Evolutionary conservation across 2,113 vertebrate species (phyloP).

Genomic region (Lontra canadensis): DNA sequence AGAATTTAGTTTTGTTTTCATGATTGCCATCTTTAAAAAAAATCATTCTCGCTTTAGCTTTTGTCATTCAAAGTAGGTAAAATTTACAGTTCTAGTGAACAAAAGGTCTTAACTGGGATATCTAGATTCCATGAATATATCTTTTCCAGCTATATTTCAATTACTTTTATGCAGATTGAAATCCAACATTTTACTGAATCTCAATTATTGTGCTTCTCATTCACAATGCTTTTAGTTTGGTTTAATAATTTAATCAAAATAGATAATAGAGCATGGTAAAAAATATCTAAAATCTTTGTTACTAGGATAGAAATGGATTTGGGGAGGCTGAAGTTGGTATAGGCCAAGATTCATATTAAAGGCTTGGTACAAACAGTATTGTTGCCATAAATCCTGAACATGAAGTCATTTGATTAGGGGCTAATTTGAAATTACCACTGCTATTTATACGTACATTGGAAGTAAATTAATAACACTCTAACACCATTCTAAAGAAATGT

Average conservation of each 20-base stretch:
- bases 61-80: conserved; percentile 19
- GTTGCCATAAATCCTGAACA: neutral
- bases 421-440: neutral
- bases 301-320: conserved; percentile 20
- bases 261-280: neutral
- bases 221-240: conserved; percentile 23
- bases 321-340: neutral
- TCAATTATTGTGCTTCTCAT: neutral
- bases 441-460: neutral
- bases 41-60: conserved; percentile 1
- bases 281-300: neutral
- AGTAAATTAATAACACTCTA: neutral
- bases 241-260: conserved; percentile 30
- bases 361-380: neutral
- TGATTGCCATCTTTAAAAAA: conserved; percentile 8
- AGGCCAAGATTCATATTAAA: neutral
- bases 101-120: neutral
- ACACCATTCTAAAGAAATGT: neutral
- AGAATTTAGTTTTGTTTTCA: conserved; percentile 50
- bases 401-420: neutral
- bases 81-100: neutral
- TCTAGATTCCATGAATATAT: neutral
- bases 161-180: conserved; percentile 22
- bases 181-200: neutral
- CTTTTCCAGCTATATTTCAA: neutral